Conservation (phyloP, 1,140 invertebrate genomes). For the Drosophila auraria region DNA sequence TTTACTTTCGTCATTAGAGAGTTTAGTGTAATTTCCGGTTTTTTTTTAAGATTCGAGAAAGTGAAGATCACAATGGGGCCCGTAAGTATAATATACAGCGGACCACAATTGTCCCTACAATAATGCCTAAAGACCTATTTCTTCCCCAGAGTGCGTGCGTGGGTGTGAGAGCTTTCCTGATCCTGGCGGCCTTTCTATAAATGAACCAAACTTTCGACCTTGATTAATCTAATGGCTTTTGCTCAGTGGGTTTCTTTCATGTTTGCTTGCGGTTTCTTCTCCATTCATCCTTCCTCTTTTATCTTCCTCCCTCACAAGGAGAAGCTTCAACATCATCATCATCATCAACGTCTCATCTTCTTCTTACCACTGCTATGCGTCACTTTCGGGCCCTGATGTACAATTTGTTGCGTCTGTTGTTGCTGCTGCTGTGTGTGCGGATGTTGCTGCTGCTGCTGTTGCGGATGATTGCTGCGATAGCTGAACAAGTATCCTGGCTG, state of each 20-base stretch:
- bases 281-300: conserved; percentile 31
- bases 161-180: conserved; percentile 28
- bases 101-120: conserved; percentile 16
- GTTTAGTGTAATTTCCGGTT: no score
- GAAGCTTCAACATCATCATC: conserved; percentile 1
- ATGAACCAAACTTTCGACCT: neutral
- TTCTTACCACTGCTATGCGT: conserved; percentile 79
- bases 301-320: conserved; percentile 10
- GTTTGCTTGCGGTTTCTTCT: conserved; percentile 54
- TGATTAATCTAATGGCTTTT: conserved; percentile 15
- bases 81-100: conserved; percentile 11
- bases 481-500: conserved; percentile 79
- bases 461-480: conserved; percentile 67
- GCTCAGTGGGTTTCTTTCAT: neutral
- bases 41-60: neutral
- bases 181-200: neutral
- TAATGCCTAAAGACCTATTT: neutral
- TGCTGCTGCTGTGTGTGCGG: conserved; percentile 53
- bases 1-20: no score
- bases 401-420: conserved; percentile 43
- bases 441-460: conserved; percentile 43
- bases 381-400: conserved; percentile 61
- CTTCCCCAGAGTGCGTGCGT: conserved; percentile 48
- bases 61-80: neutral
- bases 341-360: conserved; percentile 14